Evolutionary conservation across 2,113 vertebrate species (phyloP).

Genomic region (western clawed frog (Xenopus tropicalis)): DNA sequence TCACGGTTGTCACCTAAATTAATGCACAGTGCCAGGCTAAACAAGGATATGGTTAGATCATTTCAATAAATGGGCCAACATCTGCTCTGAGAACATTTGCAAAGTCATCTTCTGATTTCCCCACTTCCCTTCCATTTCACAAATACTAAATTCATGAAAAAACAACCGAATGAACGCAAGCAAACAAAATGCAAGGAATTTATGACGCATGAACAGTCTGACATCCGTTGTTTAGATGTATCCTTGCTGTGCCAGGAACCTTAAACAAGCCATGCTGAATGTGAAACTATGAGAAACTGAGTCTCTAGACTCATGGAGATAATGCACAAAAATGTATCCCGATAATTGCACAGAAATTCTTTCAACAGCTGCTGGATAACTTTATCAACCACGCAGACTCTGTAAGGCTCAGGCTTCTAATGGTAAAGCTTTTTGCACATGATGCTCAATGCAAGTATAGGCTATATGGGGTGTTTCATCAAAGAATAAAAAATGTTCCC

Average conservation of each 20-base stretch:
- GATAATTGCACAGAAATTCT: conserved; percentile 40
- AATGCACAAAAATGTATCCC: conserved; percentile 43
- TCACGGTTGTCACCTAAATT: too few species aligned
- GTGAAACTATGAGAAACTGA: conserved; percentile 47
- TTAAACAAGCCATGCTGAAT: conserved; percentile 46
- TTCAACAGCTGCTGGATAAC: conserved; percentile 46
- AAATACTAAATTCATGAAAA: not conserved
- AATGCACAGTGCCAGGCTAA: too few species aligned
- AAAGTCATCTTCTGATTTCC: too few species aligned
- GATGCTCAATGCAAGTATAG: too few species aligned
- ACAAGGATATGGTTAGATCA: too few species aligned
- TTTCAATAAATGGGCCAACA: too few species aligned
- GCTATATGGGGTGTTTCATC: too few species aligned
- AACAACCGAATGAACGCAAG: conserved; percentile 4
- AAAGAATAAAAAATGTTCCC: too few species aligned
- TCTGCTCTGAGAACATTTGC: too few species aligned
- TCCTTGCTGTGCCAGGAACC: conserved; percentile 28
- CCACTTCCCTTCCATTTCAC: too few species aligned
- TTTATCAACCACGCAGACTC: not conserved
- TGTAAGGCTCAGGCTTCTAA: too few species aligned
- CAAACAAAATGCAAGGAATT: conserved; percentile 7
- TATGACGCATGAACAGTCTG: not conserved
- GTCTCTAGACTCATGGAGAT: conserved; percentile 42
- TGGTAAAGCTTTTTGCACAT: too few species aligned
- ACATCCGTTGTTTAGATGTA: conserved; percentile 34